These are phyloP conservation scores for Tragelaphus imberbis DNA, from an alignment of 2,113 vertebrate genomes.

Conservation along the genomic window DNA sequence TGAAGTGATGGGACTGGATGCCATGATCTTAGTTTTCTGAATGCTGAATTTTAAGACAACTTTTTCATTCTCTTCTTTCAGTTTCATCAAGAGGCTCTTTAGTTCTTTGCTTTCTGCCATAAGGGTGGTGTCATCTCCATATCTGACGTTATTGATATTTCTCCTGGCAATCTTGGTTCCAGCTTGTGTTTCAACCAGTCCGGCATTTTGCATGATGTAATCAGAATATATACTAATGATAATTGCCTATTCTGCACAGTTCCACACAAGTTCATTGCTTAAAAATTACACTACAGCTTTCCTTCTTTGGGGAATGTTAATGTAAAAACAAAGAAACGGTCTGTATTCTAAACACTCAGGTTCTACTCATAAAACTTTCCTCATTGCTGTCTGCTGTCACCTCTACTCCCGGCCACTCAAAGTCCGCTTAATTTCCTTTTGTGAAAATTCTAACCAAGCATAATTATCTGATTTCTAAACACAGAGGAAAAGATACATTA, in stretches of 20 bases:
- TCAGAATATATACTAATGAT: neutral
- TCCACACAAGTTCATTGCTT: neutral
- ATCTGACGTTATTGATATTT: neutral
- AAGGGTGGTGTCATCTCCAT: neutral
- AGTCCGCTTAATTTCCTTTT: neutral
- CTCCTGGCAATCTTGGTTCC: neutral
- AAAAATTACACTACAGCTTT: neutral
- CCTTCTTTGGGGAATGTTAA: neutral
- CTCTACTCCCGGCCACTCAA: neutral
- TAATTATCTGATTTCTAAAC: neutral
- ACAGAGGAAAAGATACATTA: neutral
- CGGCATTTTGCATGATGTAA: neutral
- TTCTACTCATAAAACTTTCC: neutral
- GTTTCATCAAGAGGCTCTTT: neutral
- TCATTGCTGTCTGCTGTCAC: neutral
- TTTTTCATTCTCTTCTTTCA: neutral
- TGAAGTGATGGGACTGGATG: neutral
- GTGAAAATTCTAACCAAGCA: neutral
- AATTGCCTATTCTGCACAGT: neutral
- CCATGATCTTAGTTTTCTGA: neutral
- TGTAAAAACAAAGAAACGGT: neutral
- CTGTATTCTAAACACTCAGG: neutral
- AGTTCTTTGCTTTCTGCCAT: neutral
- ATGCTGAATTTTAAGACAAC: neutral
- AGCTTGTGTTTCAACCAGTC: neutral